phyloP scores from a whole-genome alignment of 2,113 vertebrate species.

The Machaerirhynchus nigripectus region DNA sequence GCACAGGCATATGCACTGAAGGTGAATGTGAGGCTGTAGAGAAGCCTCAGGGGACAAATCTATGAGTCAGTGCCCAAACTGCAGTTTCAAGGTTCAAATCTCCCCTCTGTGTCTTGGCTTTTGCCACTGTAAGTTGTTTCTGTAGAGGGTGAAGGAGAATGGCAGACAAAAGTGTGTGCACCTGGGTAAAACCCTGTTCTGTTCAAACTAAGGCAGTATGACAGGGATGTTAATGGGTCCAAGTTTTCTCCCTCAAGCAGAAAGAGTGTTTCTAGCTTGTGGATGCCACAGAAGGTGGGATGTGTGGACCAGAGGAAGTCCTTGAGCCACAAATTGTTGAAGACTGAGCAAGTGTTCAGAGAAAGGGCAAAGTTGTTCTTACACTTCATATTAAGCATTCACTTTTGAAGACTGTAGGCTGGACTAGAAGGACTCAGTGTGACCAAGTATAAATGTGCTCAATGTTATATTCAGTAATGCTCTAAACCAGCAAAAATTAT shows the following conservation, averaged over 20 bases:
- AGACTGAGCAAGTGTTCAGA: background rate
- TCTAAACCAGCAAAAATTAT: background rate
- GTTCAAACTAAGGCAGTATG: background rate
- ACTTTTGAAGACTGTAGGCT: background rate
- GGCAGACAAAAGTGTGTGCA: background rate
- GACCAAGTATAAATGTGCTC: background rate
- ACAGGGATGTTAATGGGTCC: no score
- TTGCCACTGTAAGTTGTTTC: background rate
- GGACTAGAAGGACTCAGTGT: background rate
- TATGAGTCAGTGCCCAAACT: background rate
- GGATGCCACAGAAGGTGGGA: background rate
- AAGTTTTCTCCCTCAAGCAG: background rate
- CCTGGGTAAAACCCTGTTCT: background rate
- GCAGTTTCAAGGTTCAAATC: background rate
- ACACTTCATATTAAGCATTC: background rate
- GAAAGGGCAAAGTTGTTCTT: background rate
- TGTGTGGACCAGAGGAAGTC: background rate
- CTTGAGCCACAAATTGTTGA: background rate
- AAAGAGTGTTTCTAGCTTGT: background rate
- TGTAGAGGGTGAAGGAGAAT: background rate
- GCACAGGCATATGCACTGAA: background rate
- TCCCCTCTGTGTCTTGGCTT: background rate
- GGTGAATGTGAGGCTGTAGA: background rate
- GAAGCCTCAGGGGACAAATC: background rate
- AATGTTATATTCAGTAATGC: background rate